Base-by-base conservation (phyloP, 2,113 vertebrate species). In the Stigmatopora argus region DNA sequence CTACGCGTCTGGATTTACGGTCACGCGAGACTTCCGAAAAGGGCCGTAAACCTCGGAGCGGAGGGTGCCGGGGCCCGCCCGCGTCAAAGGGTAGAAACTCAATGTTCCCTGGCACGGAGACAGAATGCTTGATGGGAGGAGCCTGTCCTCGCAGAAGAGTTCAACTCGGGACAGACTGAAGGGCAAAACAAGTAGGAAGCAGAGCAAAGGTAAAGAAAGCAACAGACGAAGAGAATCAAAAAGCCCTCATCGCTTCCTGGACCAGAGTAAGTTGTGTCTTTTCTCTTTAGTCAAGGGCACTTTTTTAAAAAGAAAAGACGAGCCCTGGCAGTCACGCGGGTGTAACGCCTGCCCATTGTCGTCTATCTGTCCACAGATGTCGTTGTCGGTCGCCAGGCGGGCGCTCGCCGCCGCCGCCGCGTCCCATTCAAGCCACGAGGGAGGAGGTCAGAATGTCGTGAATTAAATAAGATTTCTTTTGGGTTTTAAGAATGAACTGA, bases 31-130 rank as follows among this genome's bases (percentile, higher is more conserved):
- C 2, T 56, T 56, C 3, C 13, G 26, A 31, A 26, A 13, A 14
- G 0, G 10, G 7, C 10, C 21, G 12, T 15, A 15, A 23, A 55
- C 14, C 21, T 55, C 14, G 26, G 23, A 7, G 26, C 13, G 53
- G 14, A 55, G 21, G 4, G 53, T 14, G 18, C 38, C 5, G 5
- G 15, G 18, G n/a, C 59, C 68, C 57, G 8, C 61, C 41, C 45
- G 18, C 17, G 19, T 59, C n/a, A 15, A 90, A 92, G 26, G 26
- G 2, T 91, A 92, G 91, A 90, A 91, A 86, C 89, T 69, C 5
- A 12, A 10, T 1, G 67, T 67, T 80, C 82, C 62, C 86, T 90
- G 89, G 91, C 89, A 34, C 31, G 31, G 34, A 0, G 59, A 48
- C 87, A 88, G 77, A 55, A 62, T 76, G 69, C 38, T 65, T 51